Percentiles rank a stretch among this genome's conserved stretches.
Evolutionary conservation across 92 coral and sea anemone genomes (phyloP).

Genomic region (Paragorgia papillata): DNA sequence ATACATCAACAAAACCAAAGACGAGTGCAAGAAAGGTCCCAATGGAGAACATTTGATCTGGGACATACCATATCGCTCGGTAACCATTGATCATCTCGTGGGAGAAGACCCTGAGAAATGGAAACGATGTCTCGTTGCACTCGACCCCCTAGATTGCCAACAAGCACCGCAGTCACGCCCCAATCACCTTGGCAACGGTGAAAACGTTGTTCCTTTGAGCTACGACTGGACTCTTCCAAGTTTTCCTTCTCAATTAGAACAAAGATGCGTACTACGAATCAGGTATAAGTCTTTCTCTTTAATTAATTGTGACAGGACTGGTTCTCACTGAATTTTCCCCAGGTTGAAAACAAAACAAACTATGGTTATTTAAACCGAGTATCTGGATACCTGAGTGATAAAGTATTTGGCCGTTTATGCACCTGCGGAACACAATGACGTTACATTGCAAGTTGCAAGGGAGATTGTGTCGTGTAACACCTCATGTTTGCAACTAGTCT

Average conservation of each 20-base stretch:
- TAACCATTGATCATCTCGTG: background rate
- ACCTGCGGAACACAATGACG: too few species aligned
- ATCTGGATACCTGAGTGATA: too few species aligned
- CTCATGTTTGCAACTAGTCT: too few species aligned
- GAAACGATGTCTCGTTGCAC: slow-evolving; percentile 65
- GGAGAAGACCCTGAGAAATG: slow-evolving; percentile 54
- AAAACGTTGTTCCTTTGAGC: slow-evolving; percentile 72
- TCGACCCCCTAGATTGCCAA: slow-evolving; percentile 74
- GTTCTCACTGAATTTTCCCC: too few species aligned
- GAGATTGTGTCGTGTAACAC: too few species aligned
- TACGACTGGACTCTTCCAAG: slow-evolving; percentile 85
- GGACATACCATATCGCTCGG: slow-evolving; percentile 58
- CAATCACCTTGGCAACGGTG: slow-evolving; percentile 95
- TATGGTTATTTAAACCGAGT: too few species aligned
- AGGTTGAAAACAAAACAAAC: too few species aligned
- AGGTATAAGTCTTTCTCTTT: slow-evolving; percentile 49
- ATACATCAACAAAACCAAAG: slow-evolving; percentile 38
- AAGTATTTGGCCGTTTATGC: too few species aligned
- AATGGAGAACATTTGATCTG: slow-evolving; percentile 54
- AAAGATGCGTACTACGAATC: slow-evolving; percentile 78
- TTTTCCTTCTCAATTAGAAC: slow-evolving; percentile 75
- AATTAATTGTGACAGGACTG: background rate
- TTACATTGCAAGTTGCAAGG: too few species aligned
- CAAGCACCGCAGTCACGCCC: slow-evolving; percentile 78
- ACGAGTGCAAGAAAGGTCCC: background rate